phyloP scores from a whole-genome alignment of 1,140 invertebrate genomes.

The Camponotus floridanus region DNA sequence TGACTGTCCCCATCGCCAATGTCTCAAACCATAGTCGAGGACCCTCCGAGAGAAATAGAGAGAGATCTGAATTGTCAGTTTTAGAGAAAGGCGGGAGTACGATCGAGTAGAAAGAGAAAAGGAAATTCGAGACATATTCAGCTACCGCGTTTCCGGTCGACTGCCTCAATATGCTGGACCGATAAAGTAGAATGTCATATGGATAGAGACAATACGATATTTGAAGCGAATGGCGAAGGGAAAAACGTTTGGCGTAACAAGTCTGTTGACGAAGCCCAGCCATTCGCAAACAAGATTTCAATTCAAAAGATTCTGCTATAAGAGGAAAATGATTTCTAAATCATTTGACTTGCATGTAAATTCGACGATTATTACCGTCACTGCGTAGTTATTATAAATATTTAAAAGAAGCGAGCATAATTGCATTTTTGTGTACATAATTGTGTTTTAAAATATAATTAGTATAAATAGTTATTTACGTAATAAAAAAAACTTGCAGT shows the following conservation, averaged over 20 bases:
- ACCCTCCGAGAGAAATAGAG: conserved; percentile 32
- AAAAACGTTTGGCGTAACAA: conserved; percentile 27
- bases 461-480: background rate
- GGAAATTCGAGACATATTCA: conserved; percentile 70
- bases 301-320: conserved; percentile 23
- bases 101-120: conserved; percentile 14
- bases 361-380: background rate
- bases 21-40: conserved; percentile 31
- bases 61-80: conserved; percentile 58
- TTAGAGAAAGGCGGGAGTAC: background rate
- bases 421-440: background rate
- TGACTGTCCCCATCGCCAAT: conserved; percentile 31
- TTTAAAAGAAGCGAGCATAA: background rate
- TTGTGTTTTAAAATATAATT: no score
- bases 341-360: background rate
- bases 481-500: background rate
- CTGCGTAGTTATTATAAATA: background rate
- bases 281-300: conserved; percentile 15
- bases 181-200: conserved; percentile 61
- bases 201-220: conserved; percentile 54
- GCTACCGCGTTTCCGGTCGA: conserved; percentile 62
- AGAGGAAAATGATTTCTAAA: conserved; percentile 36
- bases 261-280: background rate
- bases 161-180: conserved; percentile 66
- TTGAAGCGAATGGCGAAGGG: conserved; percentile 23